A percentile compares a stretch with the other conserved stretches of the same genome.
phyloP scores from a whole-genome alignment of 2,888 invertebrate species.

The Harpagoxenus sublaevis region DNA sequence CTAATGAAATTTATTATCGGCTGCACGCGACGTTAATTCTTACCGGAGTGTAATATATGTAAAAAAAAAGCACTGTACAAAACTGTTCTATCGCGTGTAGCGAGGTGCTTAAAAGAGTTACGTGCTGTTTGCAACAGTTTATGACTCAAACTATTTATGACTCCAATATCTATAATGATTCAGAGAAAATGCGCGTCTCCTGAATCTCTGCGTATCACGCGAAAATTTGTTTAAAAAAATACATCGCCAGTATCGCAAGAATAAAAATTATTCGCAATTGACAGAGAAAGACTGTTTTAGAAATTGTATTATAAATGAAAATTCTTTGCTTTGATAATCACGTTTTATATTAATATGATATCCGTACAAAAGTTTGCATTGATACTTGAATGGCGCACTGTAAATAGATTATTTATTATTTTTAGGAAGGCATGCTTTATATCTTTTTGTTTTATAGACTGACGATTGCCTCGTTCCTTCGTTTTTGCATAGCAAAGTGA shows the following conservation, averaged over 20 bases:
- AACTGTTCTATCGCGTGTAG: constrained; percentile 36
- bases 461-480: neutral
- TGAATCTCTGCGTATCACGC: neutral
- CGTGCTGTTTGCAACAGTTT: constrained; percentile 22
- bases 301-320: neutral
- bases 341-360: neutral
- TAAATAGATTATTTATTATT: constrained; percentile 21
- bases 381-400: neutral
- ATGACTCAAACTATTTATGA: constrained; percentile 18
- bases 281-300: neutral
- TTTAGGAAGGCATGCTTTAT: neutral
- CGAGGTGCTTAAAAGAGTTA: neutral
- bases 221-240: neutral
- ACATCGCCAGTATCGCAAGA: neutral
- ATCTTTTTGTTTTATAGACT: neutral
- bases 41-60: neutral
- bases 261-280: neutral
- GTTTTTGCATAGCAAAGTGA: neutral
- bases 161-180: constrained; percentile 32
- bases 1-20: constrained; percentile 52
- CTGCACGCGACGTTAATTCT: constrained; percentile 52
- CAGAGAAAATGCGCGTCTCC: constrained; percentile 11
- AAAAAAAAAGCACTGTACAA: neutral
- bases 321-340: neutral
- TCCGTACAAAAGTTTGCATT: too few species aligned